These are phyloP conservation scores for Eucriotettix oculatus DNA, from an alignment of 2,888 invertebrate genomes.

Conservation along the genomic window DNA sequence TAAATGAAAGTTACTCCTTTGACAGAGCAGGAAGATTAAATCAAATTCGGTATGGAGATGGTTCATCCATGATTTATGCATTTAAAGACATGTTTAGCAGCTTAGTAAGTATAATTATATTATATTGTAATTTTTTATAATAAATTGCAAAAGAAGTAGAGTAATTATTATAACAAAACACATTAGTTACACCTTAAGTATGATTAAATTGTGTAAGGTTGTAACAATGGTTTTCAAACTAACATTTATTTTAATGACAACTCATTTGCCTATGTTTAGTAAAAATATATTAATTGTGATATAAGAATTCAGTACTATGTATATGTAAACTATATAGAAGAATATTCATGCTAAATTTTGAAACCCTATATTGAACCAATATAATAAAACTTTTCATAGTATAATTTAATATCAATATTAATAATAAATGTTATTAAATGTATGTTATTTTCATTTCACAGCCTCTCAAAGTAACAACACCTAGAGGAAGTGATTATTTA, in stretches of 20 bases:
- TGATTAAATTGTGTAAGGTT: no score
- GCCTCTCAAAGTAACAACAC: constrained; percentile 88
- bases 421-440: background rate
- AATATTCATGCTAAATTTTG: background rate
- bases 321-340: no score
- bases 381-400: no score
- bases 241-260: no score
- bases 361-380: no score
- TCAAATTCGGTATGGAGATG: constrained; percentile 81
- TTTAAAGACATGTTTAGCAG: constrained; percentile 85
- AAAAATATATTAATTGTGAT: no score
- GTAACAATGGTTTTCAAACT: no score
- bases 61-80: constrained; percentile 76
- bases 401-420: no score
- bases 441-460: constrained; percentile 17
- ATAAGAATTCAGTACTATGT: no score
- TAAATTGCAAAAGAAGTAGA: background rate
- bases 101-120: constrained; percentile 29
- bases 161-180: background rate
- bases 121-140: background rate
- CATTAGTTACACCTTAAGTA: background rate
- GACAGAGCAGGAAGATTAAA: constrained; percentile 77
- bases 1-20: constrained; percentile 79
- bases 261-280: no score
- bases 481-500: constrained; percentile 81